phyloP scores from a whole-genome alignment of 1,140 invertebrate genomes.

The Oscheius sp. region DNA sequence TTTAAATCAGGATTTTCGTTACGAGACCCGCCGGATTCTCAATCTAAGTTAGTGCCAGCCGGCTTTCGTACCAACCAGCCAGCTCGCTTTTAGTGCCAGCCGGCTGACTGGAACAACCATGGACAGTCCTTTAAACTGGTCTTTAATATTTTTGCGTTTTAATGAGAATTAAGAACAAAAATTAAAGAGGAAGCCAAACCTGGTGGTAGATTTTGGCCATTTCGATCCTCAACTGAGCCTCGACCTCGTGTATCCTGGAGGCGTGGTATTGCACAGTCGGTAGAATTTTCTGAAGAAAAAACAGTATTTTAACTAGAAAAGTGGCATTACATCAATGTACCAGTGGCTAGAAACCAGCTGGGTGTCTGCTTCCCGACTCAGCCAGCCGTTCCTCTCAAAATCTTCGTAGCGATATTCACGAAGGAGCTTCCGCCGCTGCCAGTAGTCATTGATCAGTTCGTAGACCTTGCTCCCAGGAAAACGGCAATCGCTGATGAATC shows the following conservation, averaged over 20 bases:
- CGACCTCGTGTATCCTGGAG: not conserved
- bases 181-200: not conserved
- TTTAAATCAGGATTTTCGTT: not conserved
- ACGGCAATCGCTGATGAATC: slow-evolving; percentile 24
- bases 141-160: not conserved
- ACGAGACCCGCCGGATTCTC: not conserved
- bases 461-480: slow-evolving; percentile 37
- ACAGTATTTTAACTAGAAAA: not conserved
- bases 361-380: slow-evolving; percentile 13
- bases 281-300: slow-evolving; percentile 21
- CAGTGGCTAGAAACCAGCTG: slow-evolving; percentile 30
- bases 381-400: slow-evolving; percentile 27
- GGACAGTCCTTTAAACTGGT: no score
- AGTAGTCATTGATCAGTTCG: slow-evolving; percentile 22
- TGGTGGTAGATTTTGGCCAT: slow-evolving; percentile 25
- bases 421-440: slow-evolving; percentile 6
- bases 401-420: slow-evolving; percentile 22
- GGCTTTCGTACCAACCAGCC: no score
- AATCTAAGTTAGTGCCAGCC: no score
- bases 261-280: slow-evolving; percentile 23
- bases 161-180: not conserved
- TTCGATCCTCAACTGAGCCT: slow-evolving; percentile 3
- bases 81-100: no score
- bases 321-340: slow-evolving; percentile 31
- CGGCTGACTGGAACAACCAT: no score